phyloP scores from a whole-genome alignment of 53 echinoderm and acorn worm species.

The Paracentrotus lividus region DNA sequence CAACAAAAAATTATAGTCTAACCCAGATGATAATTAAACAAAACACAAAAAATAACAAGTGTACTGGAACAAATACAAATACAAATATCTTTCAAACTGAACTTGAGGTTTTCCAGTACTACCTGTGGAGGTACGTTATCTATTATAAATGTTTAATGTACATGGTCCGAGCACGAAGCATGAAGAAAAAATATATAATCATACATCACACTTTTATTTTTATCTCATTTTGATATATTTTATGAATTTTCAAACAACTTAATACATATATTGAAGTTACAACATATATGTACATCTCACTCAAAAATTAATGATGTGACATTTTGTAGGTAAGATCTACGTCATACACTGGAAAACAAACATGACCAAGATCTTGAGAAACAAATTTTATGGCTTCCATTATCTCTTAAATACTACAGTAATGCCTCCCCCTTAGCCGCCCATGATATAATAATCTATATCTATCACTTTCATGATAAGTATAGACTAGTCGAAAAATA shows the following conservation, averaged over 20 bases:
- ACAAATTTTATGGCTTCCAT: neutral
- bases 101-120: no score
- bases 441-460: neutral
- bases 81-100: no score
- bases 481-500: no score
- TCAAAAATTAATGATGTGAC: neutral
- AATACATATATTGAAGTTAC: neutral
- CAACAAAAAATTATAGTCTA: neutral
- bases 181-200: neutral
- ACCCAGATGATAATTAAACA: no score
- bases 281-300: neutral
- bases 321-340: neutral
- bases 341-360: neutral
- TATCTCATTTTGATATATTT: slow-evolving; percentile 33
- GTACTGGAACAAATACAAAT: no score
- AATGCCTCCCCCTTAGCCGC: neutral
- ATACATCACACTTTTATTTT: neutral
- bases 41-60: no score
- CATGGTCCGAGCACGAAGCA: neutral
- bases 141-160: no score
- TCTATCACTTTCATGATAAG: no score
- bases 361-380: neutral
- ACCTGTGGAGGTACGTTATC: no score
- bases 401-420: neutral
- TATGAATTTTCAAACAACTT: neutral